phyloP scores from a whole-genome alignment of 2,888 invertebrate genomes.

The Coelinius sp. region DNA sequence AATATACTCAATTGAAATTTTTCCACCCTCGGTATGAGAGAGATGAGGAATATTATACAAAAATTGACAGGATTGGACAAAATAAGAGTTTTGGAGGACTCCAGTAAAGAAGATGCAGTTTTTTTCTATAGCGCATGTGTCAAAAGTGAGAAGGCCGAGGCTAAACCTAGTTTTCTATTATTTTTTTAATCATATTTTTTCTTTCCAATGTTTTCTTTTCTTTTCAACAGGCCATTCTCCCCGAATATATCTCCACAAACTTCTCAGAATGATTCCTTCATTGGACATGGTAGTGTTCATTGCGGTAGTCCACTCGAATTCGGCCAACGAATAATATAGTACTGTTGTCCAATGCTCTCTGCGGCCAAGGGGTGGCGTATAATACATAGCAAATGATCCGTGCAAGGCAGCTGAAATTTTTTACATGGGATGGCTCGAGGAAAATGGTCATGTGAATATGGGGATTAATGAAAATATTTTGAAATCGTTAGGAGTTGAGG shows the following conservation, averaged over 20 bases:
- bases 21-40: neutral
- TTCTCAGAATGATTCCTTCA: conserved; percentile 15
- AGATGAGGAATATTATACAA: neutral
- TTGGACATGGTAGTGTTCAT: conserved; percentile 19
- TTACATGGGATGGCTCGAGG: neutral
- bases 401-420: conserved; percentile 56
- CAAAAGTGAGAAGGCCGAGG: neutral
- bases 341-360: neutral
- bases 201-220: neutral
- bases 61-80: conserved; percentile 1
- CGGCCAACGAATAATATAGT: conserved; percentile 9
- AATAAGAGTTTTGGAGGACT: conserved; percentile 1
- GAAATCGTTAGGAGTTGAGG: neutral
- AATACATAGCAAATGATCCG: conserved; percentile 55
- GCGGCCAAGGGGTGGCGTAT: conserved; percentile 6
- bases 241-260: neutral
- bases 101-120: neutral
- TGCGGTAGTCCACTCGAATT: conserved; percentile 33
- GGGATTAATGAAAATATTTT: neutral
- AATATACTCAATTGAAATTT: neutral
- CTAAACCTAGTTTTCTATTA: neutral
- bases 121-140: neutral
- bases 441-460: neutral
- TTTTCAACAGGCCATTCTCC: neutral
- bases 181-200: conserved; percentile 8